Conservation (phyloP, 2,113 vertebrate species). For the Dipodomys stephensi region DNA sequence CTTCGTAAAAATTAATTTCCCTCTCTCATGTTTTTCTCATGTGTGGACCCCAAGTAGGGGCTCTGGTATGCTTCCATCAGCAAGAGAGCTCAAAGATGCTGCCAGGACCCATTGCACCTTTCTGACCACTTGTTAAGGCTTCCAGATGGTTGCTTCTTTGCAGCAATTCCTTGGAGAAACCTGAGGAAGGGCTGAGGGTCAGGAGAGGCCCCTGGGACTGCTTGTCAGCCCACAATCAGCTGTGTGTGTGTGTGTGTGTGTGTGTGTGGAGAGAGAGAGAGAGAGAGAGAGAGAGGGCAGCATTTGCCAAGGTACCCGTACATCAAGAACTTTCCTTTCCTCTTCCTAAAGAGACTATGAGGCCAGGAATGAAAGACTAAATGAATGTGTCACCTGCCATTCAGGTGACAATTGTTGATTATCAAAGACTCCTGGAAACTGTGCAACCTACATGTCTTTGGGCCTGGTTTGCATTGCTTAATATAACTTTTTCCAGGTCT, state of each 20-base stretch:
- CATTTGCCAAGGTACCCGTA: not conserved
- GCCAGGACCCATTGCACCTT: not conserved
- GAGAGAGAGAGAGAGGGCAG: not conserved
- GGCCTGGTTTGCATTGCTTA: too few relatives aligned
- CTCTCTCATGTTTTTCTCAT: too few relatives aligned
- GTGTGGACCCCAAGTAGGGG: too few relatives aligned
- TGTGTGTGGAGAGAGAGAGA: accelerated
- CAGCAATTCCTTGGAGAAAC: not conserved
- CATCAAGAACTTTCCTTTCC: not conserved
- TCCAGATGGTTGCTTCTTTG: not conserved
- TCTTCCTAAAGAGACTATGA: not conserved
- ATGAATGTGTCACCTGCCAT: not conserved
- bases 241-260: too few relatives aligned
- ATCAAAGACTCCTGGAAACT: not conserved
- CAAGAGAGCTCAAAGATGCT: not conserved
- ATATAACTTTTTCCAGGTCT: too few relatives aligned
- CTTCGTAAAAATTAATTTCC: too few relatives aligned
- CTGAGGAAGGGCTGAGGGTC: not conserved
- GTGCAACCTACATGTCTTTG: too few relatives aligned
- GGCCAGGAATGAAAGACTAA: not conserved
- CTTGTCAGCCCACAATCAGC: not conserved
- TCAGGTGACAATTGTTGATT: not conserved
- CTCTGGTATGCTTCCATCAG: too few relatives aligned
- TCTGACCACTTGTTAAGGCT: not conserved
- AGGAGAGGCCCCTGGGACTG: not conserved